These are phyloP conservation scores for Caenorhabditis sulstoni DNA, from an alignment of 2,888 invertebrate genomes.

Conservation along the genomic window DNA sequence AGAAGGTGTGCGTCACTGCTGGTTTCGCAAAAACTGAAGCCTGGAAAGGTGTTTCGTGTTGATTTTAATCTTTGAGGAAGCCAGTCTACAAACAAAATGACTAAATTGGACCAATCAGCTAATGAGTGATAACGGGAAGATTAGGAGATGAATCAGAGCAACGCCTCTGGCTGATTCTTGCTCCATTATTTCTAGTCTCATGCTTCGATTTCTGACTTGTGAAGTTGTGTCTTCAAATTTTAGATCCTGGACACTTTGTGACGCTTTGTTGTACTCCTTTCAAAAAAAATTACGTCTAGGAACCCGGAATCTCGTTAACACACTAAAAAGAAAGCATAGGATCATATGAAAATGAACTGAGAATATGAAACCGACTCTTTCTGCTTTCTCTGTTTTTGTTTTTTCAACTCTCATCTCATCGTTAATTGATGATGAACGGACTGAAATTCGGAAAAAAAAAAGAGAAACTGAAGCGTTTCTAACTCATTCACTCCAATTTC, in stretches of 20 bases:
- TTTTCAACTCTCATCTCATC: no score
- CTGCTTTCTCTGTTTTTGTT: no score
- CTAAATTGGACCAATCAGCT: slow-evolving; percentile 20
- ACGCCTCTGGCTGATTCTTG: slow-evolving; percentile 1
- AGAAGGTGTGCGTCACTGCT: neutral
- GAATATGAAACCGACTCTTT: no score
- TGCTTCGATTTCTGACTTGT: slow-evolving; percentile 5
- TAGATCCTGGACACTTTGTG: neutral
- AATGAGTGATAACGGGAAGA: slow-evolving; percentile 31
- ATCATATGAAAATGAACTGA: no score
- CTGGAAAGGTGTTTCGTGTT: slow-evolving; percentile 3
- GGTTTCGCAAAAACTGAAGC: neutral
- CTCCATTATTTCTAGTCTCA: slow-evolving; percentile 12
- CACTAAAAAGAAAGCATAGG: no score
- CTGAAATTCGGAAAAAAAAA: neutral
- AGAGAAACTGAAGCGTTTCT: neutral
- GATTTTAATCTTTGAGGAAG: slow-evolving; percentile 51
- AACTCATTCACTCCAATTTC: neutral
- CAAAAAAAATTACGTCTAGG: no score
- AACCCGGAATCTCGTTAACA: no score
- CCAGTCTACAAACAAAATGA: slow-evolving; percentile 32
- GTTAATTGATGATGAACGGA: no score
- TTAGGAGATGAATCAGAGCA: neutral
- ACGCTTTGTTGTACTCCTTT: neutral
- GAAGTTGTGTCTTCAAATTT: neutral